These are phyloP conservation scores for Anolis apletophallus DNA, from an alignment of 2,797 vertebrate species.

Conservation along the genomic window DNA sequence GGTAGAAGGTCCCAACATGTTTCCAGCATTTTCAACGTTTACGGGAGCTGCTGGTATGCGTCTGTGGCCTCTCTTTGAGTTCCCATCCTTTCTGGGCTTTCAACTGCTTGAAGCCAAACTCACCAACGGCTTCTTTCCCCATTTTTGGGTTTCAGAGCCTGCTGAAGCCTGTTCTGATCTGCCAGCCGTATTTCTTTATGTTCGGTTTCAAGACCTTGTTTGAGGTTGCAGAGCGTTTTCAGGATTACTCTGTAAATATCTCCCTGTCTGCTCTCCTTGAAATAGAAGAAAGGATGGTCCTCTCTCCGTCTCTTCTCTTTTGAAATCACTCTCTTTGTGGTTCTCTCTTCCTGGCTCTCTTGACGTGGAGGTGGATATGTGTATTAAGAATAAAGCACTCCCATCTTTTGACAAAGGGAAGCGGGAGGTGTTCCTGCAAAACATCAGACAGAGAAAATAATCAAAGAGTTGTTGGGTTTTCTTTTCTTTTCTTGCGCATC, in stretches of 20 bases:
- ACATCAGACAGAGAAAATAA: not conserved
- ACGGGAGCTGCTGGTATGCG: too few species aligned
- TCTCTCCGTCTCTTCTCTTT: not conserved
- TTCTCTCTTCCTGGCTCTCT: not conserved
- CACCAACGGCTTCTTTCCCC: too few species aligned
- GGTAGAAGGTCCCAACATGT: too few species aligned
- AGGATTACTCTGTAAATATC: not conserved
- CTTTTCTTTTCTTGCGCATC: too few species aligned
- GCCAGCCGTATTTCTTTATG: not conserved
- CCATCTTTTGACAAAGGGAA: not conserved
- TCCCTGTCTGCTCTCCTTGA: not conserved
- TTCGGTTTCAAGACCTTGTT: not conserved
- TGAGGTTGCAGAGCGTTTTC: not conserved
- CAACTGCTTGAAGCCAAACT: not conserved
- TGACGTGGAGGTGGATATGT: not conserved
- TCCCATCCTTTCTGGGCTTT: not conserved
- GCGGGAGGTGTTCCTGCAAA: not conserved
- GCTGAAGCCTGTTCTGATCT: not conserved
- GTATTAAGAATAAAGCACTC: constrained; percentile 4
- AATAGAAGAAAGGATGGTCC: not conserved
- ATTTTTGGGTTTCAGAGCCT: not conserved
- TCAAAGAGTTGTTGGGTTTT: too few species aligned
- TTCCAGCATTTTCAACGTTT: too few species aligned
- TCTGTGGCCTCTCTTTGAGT: not conserved
- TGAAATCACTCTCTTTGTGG: not conserved